A percentile compares a stretch with the other conserved stretches of the same genome.
phyloP scores from a whole-genome alignment of 2,888 invertebrate species.

The Dasysyrphus tricinctus region DNA sequence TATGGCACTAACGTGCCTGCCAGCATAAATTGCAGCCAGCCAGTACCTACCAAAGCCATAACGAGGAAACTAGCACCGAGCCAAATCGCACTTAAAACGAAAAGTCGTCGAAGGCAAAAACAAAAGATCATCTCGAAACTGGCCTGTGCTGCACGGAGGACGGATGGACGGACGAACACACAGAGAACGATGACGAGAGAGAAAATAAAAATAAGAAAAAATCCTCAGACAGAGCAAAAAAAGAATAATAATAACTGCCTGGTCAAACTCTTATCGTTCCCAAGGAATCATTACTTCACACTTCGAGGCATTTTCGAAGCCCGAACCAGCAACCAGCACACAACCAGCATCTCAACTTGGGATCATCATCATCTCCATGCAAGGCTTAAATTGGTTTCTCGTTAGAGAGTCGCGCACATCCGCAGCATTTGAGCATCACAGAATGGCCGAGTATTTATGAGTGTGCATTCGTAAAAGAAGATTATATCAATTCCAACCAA shows the following conservation, averaged over 20 bases:
- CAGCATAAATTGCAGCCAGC: conserved; percentile 66
- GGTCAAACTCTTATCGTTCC: conserved; percentile 79
- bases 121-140: conserved; percentile 62
- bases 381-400: conserved; percentile 75
- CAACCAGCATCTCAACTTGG: conserved; percentile 41
- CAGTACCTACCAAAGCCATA: conserved; percentile 38
- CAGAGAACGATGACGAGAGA: conserved; percentile 12
- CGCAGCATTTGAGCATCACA: conserved; percentile 37
- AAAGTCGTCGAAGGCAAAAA: conserved; percentile 45
- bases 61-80: conserved; percentile 55
- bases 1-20: conserved; percentile 73
- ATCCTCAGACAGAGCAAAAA: conserved; percentile 30
- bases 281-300: conserved; percentile 83
- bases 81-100: conserved; percentile 65
- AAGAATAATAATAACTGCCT: conserved; percentile 63
- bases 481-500: conserved; percentile 69
- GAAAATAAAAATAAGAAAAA: conserved; percentile 8
- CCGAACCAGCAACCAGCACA: conserved; percentile 25
- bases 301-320: conserved; percentile 77
- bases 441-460: conserved; percentile 72
- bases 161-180: neutral
- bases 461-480: conserved; percentile 68
- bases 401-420: conserved; percentile 54
- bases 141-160: neutral
- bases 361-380: conserved; percentile 71